Percentiles rank a stretch among this genome's conserved stretches.
Evolutionary conservation across 1,140 invertebrate species (phyloP).

Genomic region (Lordiphosa collinella): DNA sequence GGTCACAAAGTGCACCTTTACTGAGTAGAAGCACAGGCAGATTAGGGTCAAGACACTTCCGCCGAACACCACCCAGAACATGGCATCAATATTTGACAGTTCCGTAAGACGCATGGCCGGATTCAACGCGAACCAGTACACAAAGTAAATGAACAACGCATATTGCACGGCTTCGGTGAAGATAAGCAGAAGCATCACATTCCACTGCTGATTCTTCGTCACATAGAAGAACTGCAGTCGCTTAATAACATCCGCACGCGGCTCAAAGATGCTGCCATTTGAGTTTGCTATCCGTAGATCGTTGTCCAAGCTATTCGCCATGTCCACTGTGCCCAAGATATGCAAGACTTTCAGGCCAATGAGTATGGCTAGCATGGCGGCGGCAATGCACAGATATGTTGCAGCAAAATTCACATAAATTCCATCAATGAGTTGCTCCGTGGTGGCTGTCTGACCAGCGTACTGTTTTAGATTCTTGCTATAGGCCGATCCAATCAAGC

Average conservation of each 20-base stretch:
- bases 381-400: constrained; percentile 58
- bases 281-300: constrained; percentile 69
- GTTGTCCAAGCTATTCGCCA: constrained; percentile 67
- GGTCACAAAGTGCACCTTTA: constrained; percentile 65
- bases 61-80: constrained; percentile 67
- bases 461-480: constrained; percentile 43
- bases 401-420: constrained; percentile 71
- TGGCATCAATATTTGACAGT: constrained; percentile 47
- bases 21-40: constrained; percentile 48
- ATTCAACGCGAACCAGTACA: constrained; percentile 72
- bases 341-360: constrained; percentile 66
- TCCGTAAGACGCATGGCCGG: constrained; percentile 42
- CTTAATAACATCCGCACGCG: constrained; percentile 60
- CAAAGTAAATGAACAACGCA: constrained; percentile 64
- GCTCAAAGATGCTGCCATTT: constrained; percentile 69
- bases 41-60: constrained; percentile 46
- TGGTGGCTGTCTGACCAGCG: constrained; percentile 25
- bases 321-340: constrained; percentile 59
- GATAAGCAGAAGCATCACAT: constrained; percentile 57
- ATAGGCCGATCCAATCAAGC: constrained; percentile 55
- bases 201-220: constrained; percentile 73
- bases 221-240: constrained; percentile 73
- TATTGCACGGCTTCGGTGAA: constrained; percentile 71
- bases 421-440: constrained; percentile 53
- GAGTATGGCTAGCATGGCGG: constrained; percentile 47